Conservation (phyloP, 2,113 vertebrate genomes). For the Zosterops borbonicus region DNA sequence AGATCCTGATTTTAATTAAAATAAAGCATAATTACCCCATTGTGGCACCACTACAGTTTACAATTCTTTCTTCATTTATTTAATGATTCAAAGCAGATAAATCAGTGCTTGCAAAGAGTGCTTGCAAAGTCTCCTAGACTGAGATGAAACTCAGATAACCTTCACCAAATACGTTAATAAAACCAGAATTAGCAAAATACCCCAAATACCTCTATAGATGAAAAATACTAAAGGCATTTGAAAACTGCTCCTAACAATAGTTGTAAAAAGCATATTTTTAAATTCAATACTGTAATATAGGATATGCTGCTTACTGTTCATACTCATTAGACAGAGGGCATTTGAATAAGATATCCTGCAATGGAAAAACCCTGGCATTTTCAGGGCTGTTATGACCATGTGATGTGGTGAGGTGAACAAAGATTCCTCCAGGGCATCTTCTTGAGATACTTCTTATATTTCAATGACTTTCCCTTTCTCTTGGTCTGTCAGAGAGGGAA, state of each 20-base stretch:
- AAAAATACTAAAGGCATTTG: conserved; percentile 15
- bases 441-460: not conserved
- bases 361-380: not conserved
- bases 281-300: not conserved
- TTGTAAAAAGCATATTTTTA: not conserved
- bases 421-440: not conserved
- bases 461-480: not conserved
- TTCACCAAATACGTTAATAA: conserved; percentile 31
- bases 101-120: not conserved
- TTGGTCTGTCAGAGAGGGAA: not conserved
- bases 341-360: not conserved
- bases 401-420: not conserved
- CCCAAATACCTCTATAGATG: not conserved
- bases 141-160: conserved; percentile 4
- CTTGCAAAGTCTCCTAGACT: conserved; percentile 20
- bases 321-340: not conserved
- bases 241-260: not conserved
- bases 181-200: conserved; percentile 28
- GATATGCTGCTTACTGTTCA: not conserved
- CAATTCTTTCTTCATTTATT: conserved; percentile 39
- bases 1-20: conserved; percentile 61
- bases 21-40: conserved; percentile 47
- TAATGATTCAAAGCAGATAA: conserved; percentile 32
- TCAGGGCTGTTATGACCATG: not conserved
- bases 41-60: conserved; percentile 37